A percentile compares a stretch with the other conserved stretches of the same genome.
Conservation (phyloP, 2,113 vertebrate species). For the Psettodes erumei region DNA sequence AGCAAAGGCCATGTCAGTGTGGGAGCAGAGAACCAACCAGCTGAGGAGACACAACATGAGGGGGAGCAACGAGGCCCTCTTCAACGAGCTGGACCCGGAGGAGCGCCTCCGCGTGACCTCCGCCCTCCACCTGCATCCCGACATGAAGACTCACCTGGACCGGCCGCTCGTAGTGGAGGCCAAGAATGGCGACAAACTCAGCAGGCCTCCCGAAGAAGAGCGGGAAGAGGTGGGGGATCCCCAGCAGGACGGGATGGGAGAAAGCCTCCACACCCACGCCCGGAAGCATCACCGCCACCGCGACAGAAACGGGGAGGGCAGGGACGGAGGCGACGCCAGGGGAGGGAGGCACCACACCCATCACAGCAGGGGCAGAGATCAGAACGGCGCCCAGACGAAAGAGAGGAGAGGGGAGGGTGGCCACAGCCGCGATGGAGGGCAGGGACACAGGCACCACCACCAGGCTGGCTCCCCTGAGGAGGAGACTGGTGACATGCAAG, state of each 20-base stretch:
- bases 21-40: conserved; percentile 97
- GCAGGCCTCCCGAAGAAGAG: conserved; percentile 28
- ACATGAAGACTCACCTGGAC: conserved; percentile 95
- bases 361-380: conserved; percentile 87
- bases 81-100: conserved; percentile 93
- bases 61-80: conserved; percentile 92
- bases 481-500: conserved; percentile 44
- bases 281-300: conserved; percentile 90
- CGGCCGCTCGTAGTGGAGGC: conserved; percentile 88
- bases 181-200: conserved; percentile 55
- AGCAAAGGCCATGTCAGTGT: conserved; percentile 91
- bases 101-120: conserved; percentile 87
- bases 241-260: conserved; percentile 40
- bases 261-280: conserved; percentile 52
- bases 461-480: conserved; percentile 85
- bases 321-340: conserved; percentile 35
- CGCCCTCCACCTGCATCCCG: conserved; percentile 89
- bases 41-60: conserved; percentile 93
- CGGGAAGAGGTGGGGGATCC: conserved; percentile 36
- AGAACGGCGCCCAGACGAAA: conserved; percentile 41
- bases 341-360: conserved; percentile 82
- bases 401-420: conserved; percentile 80
- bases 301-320: conserved; percentile 74
- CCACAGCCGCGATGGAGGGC: conserved; percentile 82
- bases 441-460: conserved; percentile 87